Base-by-base conservation (phyloP, 2,888 invertebrate species). In the Rhingia rostrata region DNA sequence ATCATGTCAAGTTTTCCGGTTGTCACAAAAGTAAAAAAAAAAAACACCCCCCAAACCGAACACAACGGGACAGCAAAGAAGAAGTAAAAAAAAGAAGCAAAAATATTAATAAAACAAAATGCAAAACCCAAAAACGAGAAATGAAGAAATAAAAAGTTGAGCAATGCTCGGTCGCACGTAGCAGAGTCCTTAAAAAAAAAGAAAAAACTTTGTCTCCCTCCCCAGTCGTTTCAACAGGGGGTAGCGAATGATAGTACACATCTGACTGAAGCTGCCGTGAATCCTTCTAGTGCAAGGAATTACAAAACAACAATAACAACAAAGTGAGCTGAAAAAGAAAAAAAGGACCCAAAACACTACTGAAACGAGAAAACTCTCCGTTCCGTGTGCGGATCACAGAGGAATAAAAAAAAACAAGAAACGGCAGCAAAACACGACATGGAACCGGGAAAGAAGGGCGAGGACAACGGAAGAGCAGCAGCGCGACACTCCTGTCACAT, bases 401-500 rank as follows among this genome's bases (percentile, higher is more conserved):
- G 30, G 35, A 64, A 37, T 22, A 67, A 41, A 53, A 45, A 47
- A 53, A 51, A 10, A 45, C 32, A 66, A 39, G 49, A 35, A 49
- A 33, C 30, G 30, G 22, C 33, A 35, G 5, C 6, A 47, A 3
- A 9, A 49, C 35, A 45, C 10, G 10, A 49, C 35, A 35, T 2
- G 35, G 12, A 12, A 37, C 6, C n/a, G 14, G 14, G n/a, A 39
- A 22, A 39, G 14, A 41, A 60, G 7, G 10, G 35, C 61, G 14
- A 53, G 30, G 60, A 58, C 60, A 39, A 53, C 43, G 33, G 51
- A 43, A 51, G 53, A 53, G 58, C 47, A 58, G 60, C 67, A 67
- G 56, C 72, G 77, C 73, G 78, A 78, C 77, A 73, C 77, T 78
- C 73, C 83, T 83, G 83, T 83, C 83, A 83, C 83, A 73, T 77